Conservation (phyloP, 2,888 invertebrate species). For the Oscheius sp. region DNA sequence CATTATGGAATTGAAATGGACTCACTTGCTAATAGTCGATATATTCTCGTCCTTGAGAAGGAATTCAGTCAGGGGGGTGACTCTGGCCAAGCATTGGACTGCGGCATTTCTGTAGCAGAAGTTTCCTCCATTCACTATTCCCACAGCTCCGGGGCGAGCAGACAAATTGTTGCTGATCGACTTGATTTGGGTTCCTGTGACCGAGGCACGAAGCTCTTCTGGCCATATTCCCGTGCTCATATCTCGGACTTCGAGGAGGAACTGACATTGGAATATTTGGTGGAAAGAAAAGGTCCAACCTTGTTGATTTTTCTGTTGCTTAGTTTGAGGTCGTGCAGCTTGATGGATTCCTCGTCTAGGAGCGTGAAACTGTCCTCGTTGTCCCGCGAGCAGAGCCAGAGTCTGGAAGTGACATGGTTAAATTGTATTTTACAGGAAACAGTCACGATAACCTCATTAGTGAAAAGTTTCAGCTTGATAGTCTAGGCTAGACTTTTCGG, state of each 20-base stretch:
- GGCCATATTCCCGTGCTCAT: constrained; percentile 89
- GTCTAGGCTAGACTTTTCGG: too few relatives aligned
- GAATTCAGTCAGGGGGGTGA: constrained; percentile 54
- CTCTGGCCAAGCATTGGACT: constrained; percentile 80
- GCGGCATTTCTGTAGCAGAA: constrained; percentile 96
- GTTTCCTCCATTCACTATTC: constrained; percentile 90
- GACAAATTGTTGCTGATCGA: constrained; percentile 35
- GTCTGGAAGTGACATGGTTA: neutral
- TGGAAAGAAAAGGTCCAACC: constrained; percentile 12
- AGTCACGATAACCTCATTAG: neutral
- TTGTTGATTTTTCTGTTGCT: constrained; percentile 47
- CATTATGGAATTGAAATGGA: too few relatives aligned
- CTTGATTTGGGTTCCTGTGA: constrained; percentile 53
- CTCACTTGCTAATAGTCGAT: constrained; percentile 15
- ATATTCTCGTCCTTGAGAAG: constrained; percentile 51
- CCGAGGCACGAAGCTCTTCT: constrained; percentile 81
- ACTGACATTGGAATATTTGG: constrained; percentile 35
- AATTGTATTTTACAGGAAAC: neutral
- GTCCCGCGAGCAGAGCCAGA: constrained; percentile 46
- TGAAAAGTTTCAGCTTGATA: neutral
- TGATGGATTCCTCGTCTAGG: constrained; percentile 49
- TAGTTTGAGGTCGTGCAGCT: constrained; percentile 45
- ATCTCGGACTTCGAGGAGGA: constrained; percentile 79
- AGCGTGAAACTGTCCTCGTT: constrained; percentile 48
- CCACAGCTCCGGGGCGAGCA: constrained; percentile 79